Evolutionary conservation across 2,113 vertebrate genomes (phyloP), one percentile per base, ranked within the genome.

Genomic region (Trochalopteron elliotii): DNA sequence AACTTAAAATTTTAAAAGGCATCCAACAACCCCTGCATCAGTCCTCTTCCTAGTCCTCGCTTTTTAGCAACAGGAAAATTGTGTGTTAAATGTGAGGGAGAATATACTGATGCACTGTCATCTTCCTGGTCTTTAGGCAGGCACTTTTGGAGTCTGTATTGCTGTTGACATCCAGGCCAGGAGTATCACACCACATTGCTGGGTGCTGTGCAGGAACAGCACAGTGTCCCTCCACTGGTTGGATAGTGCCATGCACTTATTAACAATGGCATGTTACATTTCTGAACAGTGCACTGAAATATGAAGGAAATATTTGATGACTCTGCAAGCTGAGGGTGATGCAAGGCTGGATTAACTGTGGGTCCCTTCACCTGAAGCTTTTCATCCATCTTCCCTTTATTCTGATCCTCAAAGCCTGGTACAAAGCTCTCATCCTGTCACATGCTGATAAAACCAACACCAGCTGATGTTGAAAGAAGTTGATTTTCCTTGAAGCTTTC

Each of bases 181-280:
- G 15, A 28, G 55, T 13, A 21, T 61, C 35, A 7, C 8, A 24
- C 28, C 13, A 4, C 8, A 1, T 1, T 39, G 57, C 60, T 63
- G 69, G 22, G 35, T 9, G 35, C 61, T 53, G 42, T 45, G 89
- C 55, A 45, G 37, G 23, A 45, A 6, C 42, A 70, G 52, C 2
- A 2, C 39, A 27, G 40, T 5, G 9, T 72, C 28, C 33, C 67
- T 76, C 27, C 61, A 37, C 40, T 14, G 74, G 49, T 75, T 61
- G 14, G 1, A 2, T 0, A 50, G 56, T 9, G 35, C 44, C 61
- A 6, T 18, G 37, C 13, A 4, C 45, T 72, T 24, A 9, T 9
- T 11, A 33, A 24, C 16, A 5, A 37, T 16, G 35, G 10, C 65
- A 60, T 2, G 0, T 47, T 10, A 28, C 44, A 5, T 68, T 60